These are phyloP conservation scores for Dromiciops gliroides DNA, from an alignment of 2,113 vertebrate genomes.

Conservation along the genomic window DNA sequence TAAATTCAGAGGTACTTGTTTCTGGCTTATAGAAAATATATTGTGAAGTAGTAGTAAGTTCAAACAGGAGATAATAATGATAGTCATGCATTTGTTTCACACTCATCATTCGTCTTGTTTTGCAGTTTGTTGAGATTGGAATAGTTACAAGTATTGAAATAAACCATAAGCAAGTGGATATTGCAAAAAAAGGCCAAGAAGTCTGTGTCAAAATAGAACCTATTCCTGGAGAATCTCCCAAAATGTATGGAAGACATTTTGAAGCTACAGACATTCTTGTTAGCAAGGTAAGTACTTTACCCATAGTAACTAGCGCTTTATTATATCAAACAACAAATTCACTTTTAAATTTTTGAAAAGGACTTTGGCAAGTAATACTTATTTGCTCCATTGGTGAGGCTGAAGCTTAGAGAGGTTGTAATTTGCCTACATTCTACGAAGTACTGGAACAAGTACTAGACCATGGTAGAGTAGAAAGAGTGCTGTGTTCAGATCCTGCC, in stretches of 20 bases:
- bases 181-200: slow-evolving; percentile 97
- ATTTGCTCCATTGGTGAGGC: not conserved
- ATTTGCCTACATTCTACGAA: not conserved
- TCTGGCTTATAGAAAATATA: too few species aligned
- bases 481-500: not conserved
- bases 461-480: not conserved
- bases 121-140: slow-evolving; percentile 97
- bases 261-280: slow-evolving; percentile 96
- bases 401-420: not conserved
- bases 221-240: slow-evolving; percentile 97
- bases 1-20: not conserved
- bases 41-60: not conserved
- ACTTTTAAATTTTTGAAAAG: not conserved
- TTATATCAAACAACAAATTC: not conserved
- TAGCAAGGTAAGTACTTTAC: slow-evolving; percentile 90
- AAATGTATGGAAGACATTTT: slow-evolving; percentile 98
- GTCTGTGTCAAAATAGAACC: slow-evolving; percentile 98
- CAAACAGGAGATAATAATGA: too few species aligned
- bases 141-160: slow-evolving; percentile 98
- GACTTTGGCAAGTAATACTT: not conserved
- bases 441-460: not conserved
- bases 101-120: slow-evolving; percentile 39
- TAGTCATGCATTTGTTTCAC: not conserved
- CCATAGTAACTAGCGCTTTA: not conserved
- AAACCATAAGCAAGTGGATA: slow-evolving; percentile 95